phyloP scores from a whole-genome alignment of 2,113 vertebrate genomes.

The Archocentrus centrarchus region DNA sequence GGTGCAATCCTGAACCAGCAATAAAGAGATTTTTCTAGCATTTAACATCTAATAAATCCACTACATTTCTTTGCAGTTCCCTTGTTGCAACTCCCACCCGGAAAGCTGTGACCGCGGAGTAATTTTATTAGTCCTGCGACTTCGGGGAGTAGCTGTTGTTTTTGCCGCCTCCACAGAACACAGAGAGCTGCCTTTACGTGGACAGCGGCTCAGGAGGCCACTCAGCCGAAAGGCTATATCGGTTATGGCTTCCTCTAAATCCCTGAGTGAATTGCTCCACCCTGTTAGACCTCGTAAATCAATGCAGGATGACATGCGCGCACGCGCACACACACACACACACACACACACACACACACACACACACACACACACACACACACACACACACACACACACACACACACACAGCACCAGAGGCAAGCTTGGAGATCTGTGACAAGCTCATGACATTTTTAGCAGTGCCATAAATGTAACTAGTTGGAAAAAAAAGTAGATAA shows the following conservation, averaged over 20 bases:
- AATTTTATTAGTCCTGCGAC: background rate
- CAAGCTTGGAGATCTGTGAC: background rate
- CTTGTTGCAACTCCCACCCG: background rate
- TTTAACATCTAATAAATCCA: slow-evolving; percentile 16
- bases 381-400: background rate
- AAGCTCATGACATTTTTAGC: slow-evolving; percentile 11
- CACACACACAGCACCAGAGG: background rate
- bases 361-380: background rate
- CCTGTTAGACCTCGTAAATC: slow-evolving; percentile 64
- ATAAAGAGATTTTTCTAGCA: background rate
- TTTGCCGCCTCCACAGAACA: background rate
- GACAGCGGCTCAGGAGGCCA: slow-evolving; percentile 55
- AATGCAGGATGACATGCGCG: slow-evolving; percentile 37
- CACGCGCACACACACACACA: slow-evolving; percentile 4
- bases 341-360: background rate
- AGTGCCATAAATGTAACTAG: background rate
- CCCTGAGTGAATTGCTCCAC: slow-evolving; percentile 39
- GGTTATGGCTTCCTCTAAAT: slow-evolving; percentile 48
- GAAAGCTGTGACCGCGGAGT: background rate
- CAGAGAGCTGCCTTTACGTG: slow-evolving; percentile 19
- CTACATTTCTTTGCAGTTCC: slow-evolving; percentile 15
- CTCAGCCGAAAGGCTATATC: slow-evolving; percentile 41
- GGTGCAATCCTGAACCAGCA: slow-evolving; percentile 12
- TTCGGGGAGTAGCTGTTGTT: background rate
- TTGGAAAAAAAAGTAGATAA: background rate